Conservation (phyloP, 2,113 vertebrate genomes). For the Chaetops frenatus region DNA sequence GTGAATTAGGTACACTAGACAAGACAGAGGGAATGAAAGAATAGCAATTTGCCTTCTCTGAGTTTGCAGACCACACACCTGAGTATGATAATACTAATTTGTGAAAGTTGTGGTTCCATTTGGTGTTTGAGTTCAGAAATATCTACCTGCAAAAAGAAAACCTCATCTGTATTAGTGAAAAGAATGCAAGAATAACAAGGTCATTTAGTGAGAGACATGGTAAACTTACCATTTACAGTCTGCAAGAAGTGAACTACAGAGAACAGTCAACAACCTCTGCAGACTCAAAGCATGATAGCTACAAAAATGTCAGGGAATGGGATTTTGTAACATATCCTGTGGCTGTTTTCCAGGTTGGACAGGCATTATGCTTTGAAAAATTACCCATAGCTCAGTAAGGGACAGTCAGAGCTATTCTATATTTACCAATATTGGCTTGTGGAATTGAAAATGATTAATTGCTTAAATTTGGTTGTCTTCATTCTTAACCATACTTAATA, state of each 20-base stretch:
- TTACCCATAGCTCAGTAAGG: background rate
- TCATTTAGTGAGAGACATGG: background rate
- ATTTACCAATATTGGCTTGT: slow-evolving; percentile 5
- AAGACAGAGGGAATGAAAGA: background rate
- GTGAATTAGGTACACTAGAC: background rate
- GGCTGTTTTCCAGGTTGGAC: slow-evolving; percentile 13
- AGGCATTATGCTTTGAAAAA: background rate
- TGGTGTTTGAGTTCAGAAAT: background rate
- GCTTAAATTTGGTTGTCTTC: background rate
- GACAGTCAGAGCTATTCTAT: background rate
- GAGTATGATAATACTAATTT: background rate
- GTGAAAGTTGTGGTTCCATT: background rate
- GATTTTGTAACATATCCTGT: background rate
- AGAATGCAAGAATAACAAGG: background rate
- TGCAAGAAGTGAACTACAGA: background rate
- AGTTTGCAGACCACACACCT: background rate
- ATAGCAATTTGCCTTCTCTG: background rate
- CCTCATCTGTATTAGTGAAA: background rate
- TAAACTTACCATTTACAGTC: background rate
- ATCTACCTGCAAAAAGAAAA: background rate
- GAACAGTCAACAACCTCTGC: background rate
- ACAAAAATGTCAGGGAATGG: background rate
- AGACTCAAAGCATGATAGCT: background rate
- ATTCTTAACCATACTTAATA: slow-evolving; percentile 7
- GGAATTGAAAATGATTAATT: slow-evolving; percentile 37